Conservation (phyloP, 1,140 invertebrate genomes). For the Schmidtea mediterranea region DNA sequence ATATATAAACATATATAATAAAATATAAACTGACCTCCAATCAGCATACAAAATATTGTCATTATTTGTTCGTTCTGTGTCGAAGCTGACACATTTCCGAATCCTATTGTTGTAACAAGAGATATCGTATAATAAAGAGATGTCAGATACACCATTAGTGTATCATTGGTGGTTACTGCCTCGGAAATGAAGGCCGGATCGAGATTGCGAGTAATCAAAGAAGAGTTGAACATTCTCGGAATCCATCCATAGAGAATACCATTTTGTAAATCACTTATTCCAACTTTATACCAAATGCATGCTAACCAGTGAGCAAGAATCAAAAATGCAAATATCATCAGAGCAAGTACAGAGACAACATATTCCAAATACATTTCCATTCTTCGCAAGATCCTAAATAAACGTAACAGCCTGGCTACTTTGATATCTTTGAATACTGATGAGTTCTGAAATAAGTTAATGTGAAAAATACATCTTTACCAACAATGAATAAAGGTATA, state of each 20-base stretch:
- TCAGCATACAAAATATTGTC: constrained; percentile 95
- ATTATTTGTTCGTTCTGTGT: constrained; percentile 95
- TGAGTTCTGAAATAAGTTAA: constrained; percentile 82
- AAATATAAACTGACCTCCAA: constrained; percentile 35
- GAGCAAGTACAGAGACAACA: constrained; percentile 88
- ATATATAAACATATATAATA: too few species aligned
- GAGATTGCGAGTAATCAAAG: neutral
- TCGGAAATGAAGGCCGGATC: neutral
- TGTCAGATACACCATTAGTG: constrained; percentile 41
- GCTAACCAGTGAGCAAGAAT: constrained; percentile 39
- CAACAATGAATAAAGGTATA: too few species aligned
- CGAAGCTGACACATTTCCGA: constrained; percentile 85
- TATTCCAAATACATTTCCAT: constrained; percentile 96
- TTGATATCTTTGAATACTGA: constrained; percentile 35
- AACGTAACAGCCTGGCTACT: constrained; percentile 70
- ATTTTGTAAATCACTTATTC: constrained; percentile 17
- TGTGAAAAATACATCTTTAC: constrained; percentile 43
- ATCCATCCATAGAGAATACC: constrained; percentile 18
- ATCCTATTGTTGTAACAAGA: constrained; percentile 88
- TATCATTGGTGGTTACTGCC: neutral
- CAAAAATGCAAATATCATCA: constrained; percentile 41
- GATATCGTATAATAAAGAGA: constrained; percentile 93
- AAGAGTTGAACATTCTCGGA: constrained; percentile 1
- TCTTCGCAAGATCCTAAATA: constrained; percentile 86
- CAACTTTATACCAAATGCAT: constrained; percentile 59